These are phyloP conservation scores for Odocoileus virginianus DNA, from an alignment of 2,113 vertebrate species.

Conservation along the genomic window DNA sequence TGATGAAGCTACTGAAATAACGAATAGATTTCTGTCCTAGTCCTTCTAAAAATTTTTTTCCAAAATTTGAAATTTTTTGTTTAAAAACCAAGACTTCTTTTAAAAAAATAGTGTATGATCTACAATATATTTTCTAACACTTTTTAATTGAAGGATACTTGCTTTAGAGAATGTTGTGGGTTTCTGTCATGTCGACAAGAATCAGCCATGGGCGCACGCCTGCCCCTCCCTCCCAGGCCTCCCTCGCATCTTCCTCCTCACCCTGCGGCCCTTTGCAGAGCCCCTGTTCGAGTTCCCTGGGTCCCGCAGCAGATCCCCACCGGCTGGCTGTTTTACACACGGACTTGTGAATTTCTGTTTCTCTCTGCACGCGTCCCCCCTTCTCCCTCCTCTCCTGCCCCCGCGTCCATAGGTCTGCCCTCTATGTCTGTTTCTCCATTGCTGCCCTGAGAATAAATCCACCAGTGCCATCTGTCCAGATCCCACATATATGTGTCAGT, in stretches of 20 bases:
- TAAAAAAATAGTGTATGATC: neutral
- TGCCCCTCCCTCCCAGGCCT: accelerated
- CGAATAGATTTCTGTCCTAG: neutral
- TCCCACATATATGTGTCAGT: accelerated
- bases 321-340: accelerated
- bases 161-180: neutral
- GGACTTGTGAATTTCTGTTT: neutral
- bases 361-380: neutral
- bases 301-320: neutral
- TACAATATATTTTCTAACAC: accelerated
- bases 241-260: neutral
- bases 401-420: neutral
- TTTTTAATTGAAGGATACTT: neutral
- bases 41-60: neutral
- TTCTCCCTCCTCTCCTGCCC: neutral
- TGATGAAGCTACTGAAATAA: neutral
- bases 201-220: neutral
- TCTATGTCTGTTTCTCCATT: accelerated
- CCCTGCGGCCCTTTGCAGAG: neutral
- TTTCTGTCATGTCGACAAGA: neutral
- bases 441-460: neutral
- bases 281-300: neutral
- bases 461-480: neutral
- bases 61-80: neutral
- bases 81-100: neutral